Evolutionary conservation across 2,797 vertebrate genomes (phyloP).

Genomic region (Arnoldichthys spilopterus): DNA sequence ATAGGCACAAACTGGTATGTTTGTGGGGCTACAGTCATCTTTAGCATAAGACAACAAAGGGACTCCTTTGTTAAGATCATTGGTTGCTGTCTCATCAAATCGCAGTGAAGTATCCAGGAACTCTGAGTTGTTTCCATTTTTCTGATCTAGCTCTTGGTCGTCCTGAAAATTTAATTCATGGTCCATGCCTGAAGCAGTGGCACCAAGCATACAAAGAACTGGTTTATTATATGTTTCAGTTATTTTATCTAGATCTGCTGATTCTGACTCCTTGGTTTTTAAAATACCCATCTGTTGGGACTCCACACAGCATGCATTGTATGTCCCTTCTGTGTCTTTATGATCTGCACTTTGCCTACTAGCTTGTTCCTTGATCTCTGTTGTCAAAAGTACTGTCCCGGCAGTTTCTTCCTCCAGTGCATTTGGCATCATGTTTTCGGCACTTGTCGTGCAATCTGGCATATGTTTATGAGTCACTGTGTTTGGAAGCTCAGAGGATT

Average conservation of each 20-base stretch:
- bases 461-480: constrained; percentile 17
- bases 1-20: constrained; percentile 79
- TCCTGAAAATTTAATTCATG: constrained; percentile 51
- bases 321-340: constrained; percentile 47
- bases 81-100: constrained; percentile 72
- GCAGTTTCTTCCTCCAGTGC: constrained; percentile 8
- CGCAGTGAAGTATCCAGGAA: constrained; percentile 56
- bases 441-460: constrained; percentile 6
- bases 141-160: constrained; percentile 70
- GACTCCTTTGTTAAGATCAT: constrained; percentile 84
- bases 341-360: constrained; percentile 51
- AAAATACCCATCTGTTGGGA: constrained; percentile 2
- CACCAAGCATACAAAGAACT: constrained; percentile 48
- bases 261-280: constrained; percentile 15
- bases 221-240: constrained; percentile 40
- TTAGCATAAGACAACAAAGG: constrained; percentile 76
- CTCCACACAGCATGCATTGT: constrained; percentile 5
- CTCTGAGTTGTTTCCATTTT: constrained; percentile 72
- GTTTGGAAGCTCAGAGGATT: constrained; percentile 60
- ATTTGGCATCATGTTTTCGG: constrained; percentile 29
- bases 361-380: constrained; percentile 38
- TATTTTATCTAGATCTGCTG: constrained; percentile 26
- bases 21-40: constrained; percentile 79
- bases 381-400: constrained; percentile 24
- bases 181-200: constrained; percentile 51